A percentile compares a stretch with the other conserved stretches of the same genome.
phyloP scores from a whole-genome alignment of 2,797 vertebrate species.

The Melanotaenia nigrans region DNA sequence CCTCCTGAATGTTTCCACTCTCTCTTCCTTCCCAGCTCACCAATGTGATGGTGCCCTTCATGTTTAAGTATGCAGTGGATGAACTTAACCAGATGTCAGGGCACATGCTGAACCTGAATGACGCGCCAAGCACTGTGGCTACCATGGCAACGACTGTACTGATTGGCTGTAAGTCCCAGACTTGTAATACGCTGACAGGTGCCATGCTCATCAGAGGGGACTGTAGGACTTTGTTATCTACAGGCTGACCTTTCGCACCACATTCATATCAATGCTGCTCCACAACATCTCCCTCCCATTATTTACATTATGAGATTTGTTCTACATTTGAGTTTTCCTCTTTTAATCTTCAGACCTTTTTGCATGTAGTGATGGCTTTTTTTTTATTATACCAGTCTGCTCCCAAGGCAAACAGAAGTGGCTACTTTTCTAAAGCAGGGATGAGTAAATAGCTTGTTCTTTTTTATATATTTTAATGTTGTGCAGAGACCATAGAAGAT shows the following conservation, averaged over 20 bases:
- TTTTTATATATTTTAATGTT: conserved; percentile 10
- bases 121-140: conserved; percentile 93
- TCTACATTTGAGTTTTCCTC: conserved; percentile 47
- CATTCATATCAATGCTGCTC: conserved; percentile 71
- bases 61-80: conserved; percentile 99
- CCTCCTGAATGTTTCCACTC: conserved; percentile 26
- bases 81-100: conserved; percentile 97
- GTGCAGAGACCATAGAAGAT: conserved; percentile 39
- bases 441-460: conserved; percentile 34
- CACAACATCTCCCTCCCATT: conserved; percentile 50
- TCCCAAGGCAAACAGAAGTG: conserved; percentile 40
- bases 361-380: conserved; percentile 18
- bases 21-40: conserved; percentile 83
- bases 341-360: conserved; percentile 44
- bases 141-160: conserved; percentile 95
- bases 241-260: conserved; percentile 78
- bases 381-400: conserved; percentile 27
- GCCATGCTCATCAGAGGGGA: conserved; percentile 72
- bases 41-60: conserved; percentile 97
- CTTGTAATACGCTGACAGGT: conserved; percentile 79
- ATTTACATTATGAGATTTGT: conserved; percentile 63
- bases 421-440: conserved; percentile 38
- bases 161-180: conserved; percentile 94
- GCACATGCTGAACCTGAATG: conserved; percentile 92
- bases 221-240: conserved; percentile 78